These are phyloP conservation scores for Alosa sapidissima DNA, from an alignment of 2,797 vertebrate genomes.

Conservation along the genomic window DNA sequence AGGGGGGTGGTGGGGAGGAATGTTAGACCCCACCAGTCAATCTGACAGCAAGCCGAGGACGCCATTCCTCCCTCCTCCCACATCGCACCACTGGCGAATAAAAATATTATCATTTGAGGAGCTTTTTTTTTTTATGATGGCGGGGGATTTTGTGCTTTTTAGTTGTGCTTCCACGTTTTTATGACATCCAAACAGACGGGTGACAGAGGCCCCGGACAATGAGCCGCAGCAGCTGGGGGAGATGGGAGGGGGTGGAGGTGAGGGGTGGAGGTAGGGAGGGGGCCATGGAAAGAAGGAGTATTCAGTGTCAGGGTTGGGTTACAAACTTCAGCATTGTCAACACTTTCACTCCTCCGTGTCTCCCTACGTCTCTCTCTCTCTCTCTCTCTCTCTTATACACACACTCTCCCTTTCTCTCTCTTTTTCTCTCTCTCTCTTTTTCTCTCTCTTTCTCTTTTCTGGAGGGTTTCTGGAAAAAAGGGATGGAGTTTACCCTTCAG, in stretches of 20 bases:
- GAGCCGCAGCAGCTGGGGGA: slow-evolving; percentile 40
- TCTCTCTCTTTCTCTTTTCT: slow-evolving; percentile 26
- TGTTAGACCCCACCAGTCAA: neutral
- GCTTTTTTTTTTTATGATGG: slow-evolving; percentile 52
- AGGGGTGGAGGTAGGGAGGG: slow-evolving; percentile 33
- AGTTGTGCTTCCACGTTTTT: slow-evolving; percentile 47
- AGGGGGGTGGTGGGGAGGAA: neutral
- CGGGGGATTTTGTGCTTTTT: slow-evolving; percentile 42
- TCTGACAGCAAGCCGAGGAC: neutral
- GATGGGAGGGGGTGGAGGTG: neutral
- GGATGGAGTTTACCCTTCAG: neutral
- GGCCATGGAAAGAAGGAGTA: slow-evolving; percentile 59
- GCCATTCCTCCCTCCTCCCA: neutral
- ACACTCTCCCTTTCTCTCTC: slow-evolving; percentile 12
- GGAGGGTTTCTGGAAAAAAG: neutral
- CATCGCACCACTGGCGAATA: slow-evolving; percentile 35
- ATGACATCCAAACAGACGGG: slow-evolving; percentile 34
- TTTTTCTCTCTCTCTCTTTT: slow-evolving; percentile 31
- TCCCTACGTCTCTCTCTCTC: slow-evolving; percentile 25
- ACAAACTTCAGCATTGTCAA: slow-evolving; percentile 68
- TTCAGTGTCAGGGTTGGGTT: slow-evolving; percentile 64
- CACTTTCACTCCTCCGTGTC: slow-evolving; percentile 57
- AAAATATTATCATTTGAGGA: slow-evolving; percentile 58
- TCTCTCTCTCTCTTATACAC: neutral
- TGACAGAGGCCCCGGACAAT: slow-evolving; percentile 32